Percentiles rank a stretch among this genome's conserved stretches.
Conservation (phyloP, 2,797 vertebrate species). For the Sebastes wilsoni region DNA sequence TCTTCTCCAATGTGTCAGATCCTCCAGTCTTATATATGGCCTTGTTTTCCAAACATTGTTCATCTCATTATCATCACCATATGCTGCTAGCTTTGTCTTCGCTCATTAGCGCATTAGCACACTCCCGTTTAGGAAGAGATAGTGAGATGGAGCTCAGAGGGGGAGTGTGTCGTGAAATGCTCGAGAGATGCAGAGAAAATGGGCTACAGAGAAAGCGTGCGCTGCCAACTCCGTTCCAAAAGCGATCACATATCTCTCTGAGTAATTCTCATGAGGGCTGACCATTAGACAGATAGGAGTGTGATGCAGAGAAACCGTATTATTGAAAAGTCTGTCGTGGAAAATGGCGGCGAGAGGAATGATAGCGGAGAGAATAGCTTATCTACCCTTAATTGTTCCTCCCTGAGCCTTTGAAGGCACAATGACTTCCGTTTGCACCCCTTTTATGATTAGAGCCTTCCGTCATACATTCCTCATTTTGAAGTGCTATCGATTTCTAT, state of each 20-base stretch:
- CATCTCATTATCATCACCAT: slow-evolving; percentile 80
- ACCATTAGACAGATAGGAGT: slow-evolving; percentile 64
- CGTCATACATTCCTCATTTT: slow-evolving; percentile 59
- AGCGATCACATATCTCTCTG: slow-evolving; percentile 24
- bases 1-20: slow-evolving; percentile 51
- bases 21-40: slow-evolving; percentile 50
- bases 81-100: slow-evolving; percentile 74
- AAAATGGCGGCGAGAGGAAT: slow-evolving; percentile 47
- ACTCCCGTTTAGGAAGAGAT: slow-evolving; percentile 60
- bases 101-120: slow-evolving; percentile 68
- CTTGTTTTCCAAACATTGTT: slow-evolving; percentile 77
- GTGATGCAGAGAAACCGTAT: slow-evolving; percentile 28
- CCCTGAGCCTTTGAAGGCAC: slow-evolving; percentile 62
- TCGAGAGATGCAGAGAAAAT: slow-evolving; percentile 33
- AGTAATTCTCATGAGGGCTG: slow-evolving; percentile 50
- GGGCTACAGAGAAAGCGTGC: slow-evolving; percentile 9
- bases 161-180: slow-evolving; percentile 26
- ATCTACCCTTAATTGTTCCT: slow-evolving; percentile 74
- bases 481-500: slow-evolving; percentile 65
- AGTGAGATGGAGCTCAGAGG: slow-evolving; percentile 25
- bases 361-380: slow-evolving; percentile 60
- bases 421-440: slow-evolving; percentile 46
- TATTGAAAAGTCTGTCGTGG: slow-evolving; percentile 65
- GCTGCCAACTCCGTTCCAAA: slow-evolving; percentile 22
- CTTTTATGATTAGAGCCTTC: slow-evolving; percentile 55